These are phyloP conservation scores for Varecia variegata DNA, from an alignment of 2,797 vertebrate species.

Conservation along the genomic window DNA sequence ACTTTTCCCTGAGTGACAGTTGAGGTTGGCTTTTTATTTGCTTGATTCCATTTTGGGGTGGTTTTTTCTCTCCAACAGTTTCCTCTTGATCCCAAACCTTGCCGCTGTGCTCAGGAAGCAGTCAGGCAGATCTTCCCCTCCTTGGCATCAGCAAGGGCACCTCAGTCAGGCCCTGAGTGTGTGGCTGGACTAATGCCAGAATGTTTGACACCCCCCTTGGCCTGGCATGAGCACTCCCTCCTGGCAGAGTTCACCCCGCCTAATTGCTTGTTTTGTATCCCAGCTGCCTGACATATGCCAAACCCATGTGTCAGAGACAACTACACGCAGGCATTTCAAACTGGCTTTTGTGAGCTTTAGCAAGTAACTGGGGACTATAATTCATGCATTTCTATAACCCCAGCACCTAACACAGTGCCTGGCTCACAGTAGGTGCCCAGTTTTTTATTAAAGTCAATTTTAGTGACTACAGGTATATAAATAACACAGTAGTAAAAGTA, in stretches of 20 bases:
- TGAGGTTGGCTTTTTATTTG: neutral
- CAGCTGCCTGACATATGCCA: slow-evolving; percentile 66
- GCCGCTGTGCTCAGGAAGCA: slow-evolving; percentile 39
- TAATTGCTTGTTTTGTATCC: slow-evolving; percentile 72
- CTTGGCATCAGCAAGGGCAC: neutral
- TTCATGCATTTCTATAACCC: neutral
- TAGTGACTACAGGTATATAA: neutral
- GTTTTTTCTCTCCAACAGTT: neutral
- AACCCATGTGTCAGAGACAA: slow-evolving; percentile 23
- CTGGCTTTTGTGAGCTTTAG: slow-evolving; percentile 11
- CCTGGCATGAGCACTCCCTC: slow-evolving; percentile 12
- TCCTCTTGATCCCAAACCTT: neutral
- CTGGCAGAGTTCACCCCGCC: slow-evolving; percentile 5
- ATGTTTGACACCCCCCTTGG: neutral
- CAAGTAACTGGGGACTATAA: neutral
- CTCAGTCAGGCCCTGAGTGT: neutral
- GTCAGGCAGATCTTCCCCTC: neutral
- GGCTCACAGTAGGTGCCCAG: neutral
- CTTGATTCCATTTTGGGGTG: neutral
- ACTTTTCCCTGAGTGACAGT: neutral
- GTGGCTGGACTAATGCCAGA: neutral
- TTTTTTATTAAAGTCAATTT: neutral
- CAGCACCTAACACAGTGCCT: neutral
- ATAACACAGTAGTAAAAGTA: neutral
- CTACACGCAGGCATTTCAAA: slow-evolving; percentile 6